A percentile compares a stretch with the other conserved stretches of the same genome.
Conservation (phyloP, 2,888 invertebrate genomes). For the Pandemis corylana region DNA sequence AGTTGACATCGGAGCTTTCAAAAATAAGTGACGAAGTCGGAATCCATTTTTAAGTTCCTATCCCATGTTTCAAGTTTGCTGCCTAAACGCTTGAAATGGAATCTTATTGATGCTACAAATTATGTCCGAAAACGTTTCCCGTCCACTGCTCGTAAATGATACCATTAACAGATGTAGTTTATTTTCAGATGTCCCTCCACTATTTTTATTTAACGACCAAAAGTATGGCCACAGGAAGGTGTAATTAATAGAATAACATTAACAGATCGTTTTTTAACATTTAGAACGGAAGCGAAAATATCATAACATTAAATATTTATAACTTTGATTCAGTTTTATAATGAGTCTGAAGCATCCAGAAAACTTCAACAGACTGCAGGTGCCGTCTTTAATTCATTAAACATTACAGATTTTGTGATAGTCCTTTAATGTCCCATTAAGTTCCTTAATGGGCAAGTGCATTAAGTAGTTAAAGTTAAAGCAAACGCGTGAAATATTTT, state of each 20-base stretch:
- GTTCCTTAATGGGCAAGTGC: neutral
- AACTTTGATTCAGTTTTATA: conserved; percentile 53
- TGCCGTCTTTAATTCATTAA: neutral
- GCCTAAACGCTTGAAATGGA: neutral
- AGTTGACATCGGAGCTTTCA: neutral
- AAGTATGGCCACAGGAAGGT: conserved; percentile 71
- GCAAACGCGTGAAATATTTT: neutral
- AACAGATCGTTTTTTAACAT: conserved; percentile 69
- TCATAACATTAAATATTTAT: conserved; percentile 62
- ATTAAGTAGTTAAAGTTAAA: conserved; percentile 7
- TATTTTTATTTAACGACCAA: conserved; percentile 66
- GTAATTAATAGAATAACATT: conserved; percentile 77
- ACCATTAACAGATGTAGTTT: conserved; percentile 70
- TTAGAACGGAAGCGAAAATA: conserved; percentile 67
- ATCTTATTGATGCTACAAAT: conserved; percentile 43
- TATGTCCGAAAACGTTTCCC: conserved; percentile 42
- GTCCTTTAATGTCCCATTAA: conserved; percentile 3
- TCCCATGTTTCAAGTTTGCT: neutral
- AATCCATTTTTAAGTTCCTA: neutral
- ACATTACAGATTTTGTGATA: neutral
- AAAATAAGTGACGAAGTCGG: neutral
- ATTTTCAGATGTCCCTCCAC: conserved; percentile 71
- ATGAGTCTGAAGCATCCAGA: conserved; percentile 43
- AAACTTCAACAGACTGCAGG: conserved; percentile 14
- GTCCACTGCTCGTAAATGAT: conserved; percentile 52